Conservation (phyloP, 2,888 invertebrate species). For the Digitonthophagus gazella region DNA sequence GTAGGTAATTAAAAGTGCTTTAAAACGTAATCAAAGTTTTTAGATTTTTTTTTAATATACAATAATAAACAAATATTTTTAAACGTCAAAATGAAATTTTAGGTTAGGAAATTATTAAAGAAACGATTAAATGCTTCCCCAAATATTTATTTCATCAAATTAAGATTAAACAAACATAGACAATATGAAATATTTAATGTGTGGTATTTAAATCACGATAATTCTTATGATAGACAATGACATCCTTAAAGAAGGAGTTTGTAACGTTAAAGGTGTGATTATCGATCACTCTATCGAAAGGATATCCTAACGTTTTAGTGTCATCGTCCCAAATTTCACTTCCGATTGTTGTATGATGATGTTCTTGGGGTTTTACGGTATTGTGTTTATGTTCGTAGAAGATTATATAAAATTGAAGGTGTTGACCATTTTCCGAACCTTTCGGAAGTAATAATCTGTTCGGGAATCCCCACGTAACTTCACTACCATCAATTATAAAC, state of each 20-base stretch:
- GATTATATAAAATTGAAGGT: conserved; percentile 55
- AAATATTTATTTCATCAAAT: no score
- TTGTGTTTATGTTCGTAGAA: conserved; percentile 45
- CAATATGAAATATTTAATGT: not conserved
- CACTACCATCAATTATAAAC: conserved; percentile 56
- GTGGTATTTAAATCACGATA: conserved; percentile 21
- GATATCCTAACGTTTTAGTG: conserved; percentile 67
- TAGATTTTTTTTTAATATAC: no score
- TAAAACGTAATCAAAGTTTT: no score
- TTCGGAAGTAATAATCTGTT: conserved; percentile 65
- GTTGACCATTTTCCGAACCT: conserved; percentile 64
- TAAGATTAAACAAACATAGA: not conserved
- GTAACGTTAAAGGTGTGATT: conserved; percentile 58
- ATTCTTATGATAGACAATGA: conserved; percentile 60
- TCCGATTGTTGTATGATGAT: conserved; percentile 36
- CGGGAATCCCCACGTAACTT: conserved; percentile 68
- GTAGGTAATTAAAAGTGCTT: no score
- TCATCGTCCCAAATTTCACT: conserved; percentile 48
- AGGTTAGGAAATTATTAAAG: no score
- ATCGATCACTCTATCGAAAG: conserved; percentile 67
- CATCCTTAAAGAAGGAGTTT: conserved; percentile 66
- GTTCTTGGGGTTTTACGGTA: conserved; percentile 18
- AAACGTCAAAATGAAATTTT: no score
- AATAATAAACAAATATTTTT: no score
- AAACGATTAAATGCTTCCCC: no score